Evolutionary conservation across 2,113 vertebrate species (phyloP).

Genomic region (Tyrannus savana): DNA sequence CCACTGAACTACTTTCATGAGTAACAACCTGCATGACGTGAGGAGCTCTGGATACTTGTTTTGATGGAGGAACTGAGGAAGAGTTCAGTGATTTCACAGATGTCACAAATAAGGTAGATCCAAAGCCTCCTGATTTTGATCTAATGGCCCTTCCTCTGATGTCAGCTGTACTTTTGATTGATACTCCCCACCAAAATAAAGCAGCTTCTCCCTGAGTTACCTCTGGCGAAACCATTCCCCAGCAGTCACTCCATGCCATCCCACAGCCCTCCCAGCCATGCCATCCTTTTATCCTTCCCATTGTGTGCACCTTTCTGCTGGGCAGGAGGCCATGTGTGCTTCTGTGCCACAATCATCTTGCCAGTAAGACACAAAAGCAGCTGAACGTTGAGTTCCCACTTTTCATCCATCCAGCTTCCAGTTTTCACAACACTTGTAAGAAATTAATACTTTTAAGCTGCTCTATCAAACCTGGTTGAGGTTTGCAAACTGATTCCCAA

Average conservation of each 20-base stretch:
- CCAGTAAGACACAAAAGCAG: background rate
- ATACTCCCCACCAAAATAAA: background rate
- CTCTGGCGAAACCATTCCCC: background rate
- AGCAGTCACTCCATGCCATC: background rate
- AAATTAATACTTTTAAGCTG: background rate
- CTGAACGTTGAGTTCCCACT: background rate
- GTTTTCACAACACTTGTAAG: background rate
- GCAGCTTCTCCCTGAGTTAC: background rate
- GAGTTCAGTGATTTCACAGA: background rate
- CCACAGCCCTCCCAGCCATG: background rate
- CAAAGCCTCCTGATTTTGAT: background rate
- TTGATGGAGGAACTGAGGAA: background rate
- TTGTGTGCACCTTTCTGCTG: background rate
- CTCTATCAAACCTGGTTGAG: background rate
- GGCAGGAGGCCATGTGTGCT: background rate
- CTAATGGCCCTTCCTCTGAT: background rate
- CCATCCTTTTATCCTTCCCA: background rate
- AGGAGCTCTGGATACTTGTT: background rate
- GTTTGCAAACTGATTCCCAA: background rate
- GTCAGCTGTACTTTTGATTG: background rate
- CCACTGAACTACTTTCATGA: background rate
- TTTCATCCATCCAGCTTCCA: background rate
- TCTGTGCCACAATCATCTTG: background rate
- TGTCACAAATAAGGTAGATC: background rate
- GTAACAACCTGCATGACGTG: background rate